These are phyloP conservation scores for Leptopilina clavipes DNA, from an alignment of 1,140 invertebrate species.

Conservation along the genomic window DNA sequence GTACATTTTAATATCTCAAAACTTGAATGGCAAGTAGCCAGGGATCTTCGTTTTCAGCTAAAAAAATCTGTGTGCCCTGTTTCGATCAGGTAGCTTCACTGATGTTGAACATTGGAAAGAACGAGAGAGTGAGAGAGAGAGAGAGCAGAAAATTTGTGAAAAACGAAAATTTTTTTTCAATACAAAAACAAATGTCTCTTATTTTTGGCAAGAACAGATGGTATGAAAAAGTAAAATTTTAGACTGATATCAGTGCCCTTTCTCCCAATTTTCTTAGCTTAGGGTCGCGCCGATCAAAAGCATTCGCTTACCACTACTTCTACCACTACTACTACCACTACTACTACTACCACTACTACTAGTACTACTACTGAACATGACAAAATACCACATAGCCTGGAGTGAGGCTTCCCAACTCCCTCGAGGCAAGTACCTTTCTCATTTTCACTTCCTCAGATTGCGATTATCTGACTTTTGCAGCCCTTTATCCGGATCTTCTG, in stretches of 20 bases:
- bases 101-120: constrained; percentile 52
- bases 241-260: constrained; percentile 75
- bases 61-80: too few species aligned
- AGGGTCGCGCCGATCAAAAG: constrained; percentile 75
- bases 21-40: too few species aligned
- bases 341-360: constrained; percentile 72
- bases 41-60: too few species aligned
- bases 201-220: constrained; percentile 49
- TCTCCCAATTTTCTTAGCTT: constrained; percentile 76
- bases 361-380: constrained; percentile 71
- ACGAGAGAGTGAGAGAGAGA: constrained; percentile 52
- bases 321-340: constrained; percentile 74
- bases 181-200: constrained; percentile 1
- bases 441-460: constrained; percentile 68
- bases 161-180: neutral
- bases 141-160: constrained; percentile 38
- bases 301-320: constrained; percentile 75
- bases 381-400: constrained; percentile 75
- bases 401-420: constrained; percentile 74
- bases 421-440: constrained; percentile 75
- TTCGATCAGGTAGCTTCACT: too few species aligned
- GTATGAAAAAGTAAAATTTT: constrained; percentile 62
- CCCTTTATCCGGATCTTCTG: constrained; percentile 59
- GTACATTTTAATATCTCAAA: too few species aligned
- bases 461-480: constrained; percentile 69